These are phyloP conservation scores for Elephantulus edwardii DNA, from an alignment of 2,113 vertebrate species.

Conservation along the genomic window DNA sequence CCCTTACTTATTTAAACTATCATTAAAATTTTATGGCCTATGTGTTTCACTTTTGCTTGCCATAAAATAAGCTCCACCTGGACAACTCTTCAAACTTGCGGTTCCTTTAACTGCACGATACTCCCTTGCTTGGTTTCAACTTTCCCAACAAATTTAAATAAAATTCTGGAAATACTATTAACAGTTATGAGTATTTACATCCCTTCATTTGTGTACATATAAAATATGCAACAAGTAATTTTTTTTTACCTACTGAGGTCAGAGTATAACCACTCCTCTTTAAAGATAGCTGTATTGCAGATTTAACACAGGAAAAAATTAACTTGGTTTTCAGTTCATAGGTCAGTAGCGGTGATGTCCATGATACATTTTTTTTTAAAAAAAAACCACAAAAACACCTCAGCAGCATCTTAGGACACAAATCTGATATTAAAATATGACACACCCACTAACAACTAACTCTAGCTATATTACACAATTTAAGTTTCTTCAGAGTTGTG, in stretches of 20 bases:
- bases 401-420: background rate
- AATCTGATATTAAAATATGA: background rate
- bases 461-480: background rate
- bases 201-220: background rate
- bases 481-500: background rate
- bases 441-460: background rate
- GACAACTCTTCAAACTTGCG: background rate
- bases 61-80: background rate
- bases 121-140: background rate
- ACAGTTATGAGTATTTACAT: background rate
- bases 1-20: background rate
- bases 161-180: background rate
- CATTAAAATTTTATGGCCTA: background rate
- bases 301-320: background rate
- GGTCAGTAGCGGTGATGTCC: too few relatives aligned
- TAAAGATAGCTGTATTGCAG: background rate
- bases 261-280: background rate
- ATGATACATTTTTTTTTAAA: background rate
- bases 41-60: background rate
- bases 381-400: too few relatives aligned
- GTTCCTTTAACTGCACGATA: slow-evolving; percentile 10
- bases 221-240: background rate
- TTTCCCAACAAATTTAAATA: background rate
- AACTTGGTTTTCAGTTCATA: background rate
- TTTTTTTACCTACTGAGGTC: background rate